Evolutionary conservation across 64 coral and sea anemone genomes (phyloP).

Genomic region (Stichodactyla helianthus): DNA sequence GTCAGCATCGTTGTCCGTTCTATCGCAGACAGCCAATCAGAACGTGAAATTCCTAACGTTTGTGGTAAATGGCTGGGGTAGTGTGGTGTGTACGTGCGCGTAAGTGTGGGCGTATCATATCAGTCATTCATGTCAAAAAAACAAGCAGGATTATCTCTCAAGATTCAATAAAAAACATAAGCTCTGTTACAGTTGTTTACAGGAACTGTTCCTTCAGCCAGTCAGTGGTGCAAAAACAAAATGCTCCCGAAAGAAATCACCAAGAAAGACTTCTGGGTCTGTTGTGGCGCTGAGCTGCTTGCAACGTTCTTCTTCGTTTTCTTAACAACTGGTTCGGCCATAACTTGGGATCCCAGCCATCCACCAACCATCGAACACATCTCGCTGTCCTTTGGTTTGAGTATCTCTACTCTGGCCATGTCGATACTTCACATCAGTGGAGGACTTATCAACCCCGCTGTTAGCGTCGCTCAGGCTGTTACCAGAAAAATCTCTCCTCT

Average conservation of each 20-base stretch:
- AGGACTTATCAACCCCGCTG: constrained; percentile 73
- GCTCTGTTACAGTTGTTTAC: no score
- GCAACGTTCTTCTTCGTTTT: constrained; percentile 53
- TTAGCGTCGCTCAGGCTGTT: constrained; percentile 53
- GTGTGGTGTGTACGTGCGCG: no score
- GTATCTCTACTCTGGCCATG: constrained; percentile 49
- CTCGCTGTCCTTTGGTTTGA: constrained; percentile 36
- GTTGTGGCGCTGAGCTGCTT: constrained; percentile 26
- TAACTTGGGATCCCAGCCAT: constrained; percentile 34
- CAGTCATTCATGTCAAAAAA: no score
- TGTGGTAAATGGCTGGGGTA: no score
- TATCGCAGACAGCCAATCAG: no score
- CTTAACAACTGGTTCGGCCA: constrained; percentile 32
- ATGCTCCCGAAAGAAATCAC: background rate
- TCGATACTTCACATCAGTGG: constrained; percentile 46
- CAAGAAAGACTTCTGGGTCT: constrained; percentile 39
- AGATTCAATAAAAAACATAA: no score
- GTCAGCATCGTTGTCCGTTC: no score
- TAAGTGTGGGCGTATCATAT: no score
- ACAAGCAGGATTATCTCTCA: no score
- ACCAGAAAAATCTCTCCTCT: constrained; percentile 41
- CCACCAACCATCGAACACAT: constrained; percentile 46
- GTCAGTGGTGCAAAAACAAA: background rate
- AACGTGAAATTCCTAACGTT: no score
- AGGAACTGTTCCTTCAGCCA: no score